Evolutionary conservation across 64 coral and sea anemone genomes (phyloP).

Genomic region (Dendronephthya gigantea): DNA sequence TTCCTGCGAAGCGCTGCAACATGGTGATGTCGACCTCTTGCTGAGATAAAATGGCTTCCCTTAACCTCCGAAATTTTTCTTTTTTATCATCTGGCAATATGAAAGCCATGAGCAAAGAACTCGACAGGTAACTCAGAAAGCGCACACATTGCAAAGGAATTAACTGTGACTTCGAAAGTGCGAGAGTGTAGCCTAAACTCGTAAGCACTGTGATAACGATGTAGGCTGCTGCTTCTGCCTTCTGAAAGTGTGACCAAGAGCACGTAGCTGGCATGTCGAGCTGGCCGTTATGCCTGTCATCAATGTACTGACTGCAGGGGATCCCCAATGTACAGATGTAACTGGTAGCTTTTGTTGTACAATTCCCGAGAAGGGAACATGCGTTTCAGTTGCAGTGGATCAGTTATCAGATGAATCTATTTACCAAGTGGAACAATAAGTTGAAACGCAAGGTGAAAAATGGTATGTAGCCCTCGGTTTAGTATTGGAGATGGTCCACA

Average conservation of each 20-base stretch:
- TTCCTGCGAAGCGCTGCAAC: not conserved
- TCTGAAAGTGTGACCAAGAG: too few species aligned
- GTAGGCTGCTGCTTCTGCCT: not conserved
- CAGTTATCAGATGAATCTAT: too few species aligned
- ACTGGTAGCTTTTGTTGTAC: too few species aligned
- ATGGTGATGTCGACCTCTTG: not conserved
- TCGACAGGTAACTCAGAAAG: not conserved
- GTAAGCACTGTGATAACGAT: not conserved
- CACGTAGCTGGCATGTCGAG: too few species aligned
- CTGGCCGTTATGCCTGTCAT: not conserved
- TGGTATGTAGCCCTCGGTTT: too few species aligned
- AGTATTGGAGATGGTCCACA: too few species aligned
- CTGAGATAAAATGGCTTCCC: slow-evolving; percentile 17
- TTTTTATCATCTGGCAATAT: not conserved
- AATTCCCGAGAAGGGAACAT: too few species aligned
- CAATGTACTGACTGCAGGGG: not conserved
- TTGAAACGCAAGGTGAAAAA: too few species aligned
- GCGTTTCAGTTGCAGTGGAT: not conserved
- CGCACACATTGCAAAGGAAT: not conserved
- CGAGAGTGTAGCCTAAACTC: not conserved
- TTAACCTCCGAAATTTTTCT: not conserved
- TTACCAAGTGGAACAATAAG: too few species aligned
- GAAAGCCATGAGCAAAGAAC: too few species aligned
- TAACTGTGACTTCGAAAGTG: not conserved
- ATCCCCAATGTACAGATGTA: not conserved